Evolutionary conservation across 1,140 invertebrate species (phyloP).

Genomic region (Sitophilus oryzae): DNA sequence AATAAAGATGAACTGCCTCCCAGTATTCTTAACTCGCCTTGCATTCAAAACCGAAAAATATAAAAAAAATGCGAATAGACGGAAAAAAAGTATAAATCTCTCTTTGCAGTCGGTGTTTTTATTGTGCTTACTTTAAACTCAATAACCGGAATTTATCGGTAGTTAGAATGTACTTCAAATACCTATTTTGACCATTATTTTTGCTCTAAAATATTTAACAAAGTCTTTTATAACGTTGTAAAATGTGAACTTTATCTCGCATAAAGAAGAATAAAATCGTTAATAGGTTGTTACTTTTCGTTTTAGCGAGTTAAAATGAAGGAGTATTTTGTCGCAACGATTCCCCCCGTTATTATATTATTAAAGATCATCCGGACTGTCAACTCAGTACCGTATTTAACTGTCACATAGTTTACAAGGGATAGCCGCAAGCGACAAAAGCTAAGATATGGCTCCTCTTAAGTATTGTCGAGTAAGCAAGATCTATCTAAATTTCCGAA

Average conservation of each 20-base stretch:
- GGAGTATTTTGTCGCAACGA: too few species aligned
- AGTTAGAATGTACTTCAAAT: too few species aligned
- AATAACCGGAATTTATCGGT: too few species aligned
- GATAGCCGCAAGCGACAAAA: not conserved
- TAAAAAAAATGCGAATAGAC: too few species aligned
- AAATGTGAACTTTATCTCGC: not conserved
- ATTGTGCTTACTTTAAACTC: too few species aligned
- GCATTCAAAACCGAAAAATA: not conserved
- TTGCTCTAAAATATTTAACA: not conserved
- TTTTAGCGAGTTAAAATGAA: too few species aligned
- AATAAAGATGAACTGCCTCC: not conserved
- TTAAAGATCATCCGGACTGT: not conserved
- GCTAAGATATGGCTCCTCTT: not conserved
- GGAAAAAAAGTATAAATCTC: too few species aligned
- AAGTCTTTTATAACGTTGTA: not conserved
- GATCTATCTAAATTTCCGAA: not conserved
- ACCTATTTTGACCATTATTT: not conserved
- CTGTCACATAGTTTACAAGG: not conserved
- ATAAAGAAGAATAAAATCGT: not conserved
- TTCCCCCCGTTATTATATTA: too few species aligned
- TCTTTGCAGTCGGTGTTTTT: too few species aligned
- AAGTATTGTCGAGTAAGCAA: not conserved
- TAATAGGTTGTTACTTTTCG: not conserved
- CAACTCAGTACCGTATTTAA: not conserved
- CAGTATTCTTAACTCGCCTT: not conserved